Conservation (phyloP, 92 coral and sea anemone species). For the Metridium senile region DNA sequence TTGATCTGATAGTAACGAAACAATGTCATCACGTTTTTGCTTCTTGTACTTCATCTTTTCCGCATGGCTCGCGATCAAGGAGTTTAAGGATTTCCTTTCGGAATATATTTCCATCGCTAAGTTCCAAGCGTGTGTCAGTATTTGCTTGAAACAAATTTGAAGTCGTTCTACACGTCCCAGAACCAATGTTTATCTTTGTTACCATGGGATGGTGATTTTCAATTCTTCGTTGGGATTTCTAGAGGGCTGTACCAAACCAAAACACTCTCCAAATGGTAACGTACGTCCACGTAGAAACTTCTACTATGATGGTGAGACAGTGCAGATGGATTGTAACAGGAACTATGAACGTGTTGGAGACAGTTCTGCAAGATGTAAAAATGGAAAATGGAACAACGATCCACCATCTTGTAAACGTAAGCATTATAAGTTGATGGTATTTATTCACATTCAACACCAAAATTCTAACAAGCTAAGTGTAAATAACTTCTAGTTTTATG, state of each 20-base stretch:
- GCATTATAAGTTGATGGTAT: neutral
- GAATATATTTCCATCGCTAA: too few relatives aligned
- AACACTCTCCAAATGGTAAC: constrained; percentile 35
- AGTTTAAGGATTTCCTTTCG: too few relatives aligned
- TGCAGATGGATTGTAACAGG: constrained; percentile 45
- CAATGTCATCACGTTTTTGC: too few relatives aligned
- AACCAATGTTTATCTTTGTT: neutral
- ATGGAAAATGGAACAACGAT: constrained; percentile 52
- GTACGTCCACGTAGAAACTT: constrained; percentile 20
- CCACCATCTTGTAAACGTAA: constrained; percentile 50
- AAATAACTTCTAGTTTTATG: too few relatives aligned
- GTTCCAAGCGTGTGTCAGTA: too few relatives aligned
- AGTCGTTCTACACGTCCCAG: neutral
- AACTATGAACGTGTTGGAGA: constrained; percentile 43
- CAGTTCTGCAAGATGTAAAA: neutral
- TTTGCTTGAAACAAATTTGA: neutral
- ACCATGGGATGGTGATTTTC: constrained; percentile 8
- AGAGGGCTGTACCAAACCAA: constrained; percentile 39
- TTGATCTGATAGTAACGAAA: too few relatives aligned
- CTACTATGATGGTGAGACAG: constrained; percentile 44
- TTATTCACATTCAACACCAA: too few relatives aligned
- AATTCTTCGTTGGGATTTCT: constrained; percentile 16
- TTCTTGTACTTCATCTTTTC: too few relatives aligned
- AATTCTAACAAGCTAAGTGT: too few relatives aligned
- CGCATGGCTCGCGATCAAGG: too few relatives aligned